These are phyloP conservation scores for Zaprionus nigranus DNA, from an alignment of 1,140 invertebrate species.

Conservation along the genomic window DNA sequence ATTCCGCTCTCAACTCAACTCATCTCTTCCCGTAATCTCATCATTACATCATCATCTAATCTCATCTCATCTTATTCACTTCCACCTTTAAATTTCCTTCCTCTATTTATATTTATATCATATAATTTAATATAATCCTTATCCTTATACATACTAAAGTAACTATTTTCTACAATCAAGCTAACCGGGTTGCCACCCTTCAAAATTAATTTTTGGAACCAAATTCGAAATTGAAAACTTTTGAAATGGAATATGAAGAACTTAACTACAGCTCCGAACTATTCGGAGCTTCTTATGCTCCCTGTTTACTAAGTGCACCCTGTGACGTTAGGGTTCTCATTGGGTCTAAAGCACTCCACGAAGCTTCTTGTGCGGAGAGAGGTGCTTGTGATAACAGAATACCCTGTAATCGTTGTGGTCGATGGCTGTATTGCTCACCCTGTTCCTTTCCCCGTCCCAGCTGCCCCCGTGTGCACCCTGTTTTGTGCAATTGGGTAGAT, in stretches of 20 bases:
- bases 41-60: not conserved
- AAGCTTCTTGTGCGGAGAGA: not conserved
- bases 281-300: not conserved
- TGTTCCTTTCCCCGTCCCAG: not conserved
- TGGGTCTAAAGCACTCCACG: no score
- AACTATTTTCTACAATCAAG: not conserved
- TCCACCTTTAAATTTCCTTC: not conserved
- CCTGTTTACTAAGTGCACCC: not conserved
- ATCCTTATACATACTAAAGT: not conserved
- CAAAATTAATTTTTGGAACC: slow-evolving; percentile 18
- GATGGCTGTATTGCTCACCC: not conserved
- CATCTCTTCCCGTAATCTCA: not conserved
- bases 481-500: not conserved
- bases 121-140: not conserved
- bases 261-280: not conserved
- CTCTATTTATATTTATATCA: not conserved
- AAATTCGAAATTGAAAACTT: not conserved
- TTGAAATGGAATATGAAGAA: slow-evolving; percentile 2
- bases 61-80: not conserved
- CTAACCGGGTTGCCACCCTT: not conserved
- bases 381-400: not conserved
- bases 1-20: not conserved
- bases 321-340: no score
- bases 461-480: no score
- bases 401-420: not conserved